Evolutionary conservation across 2,797 vertebrate genomes (phyloP).

Genomic region (Brachyalestes nurse): DNA sequence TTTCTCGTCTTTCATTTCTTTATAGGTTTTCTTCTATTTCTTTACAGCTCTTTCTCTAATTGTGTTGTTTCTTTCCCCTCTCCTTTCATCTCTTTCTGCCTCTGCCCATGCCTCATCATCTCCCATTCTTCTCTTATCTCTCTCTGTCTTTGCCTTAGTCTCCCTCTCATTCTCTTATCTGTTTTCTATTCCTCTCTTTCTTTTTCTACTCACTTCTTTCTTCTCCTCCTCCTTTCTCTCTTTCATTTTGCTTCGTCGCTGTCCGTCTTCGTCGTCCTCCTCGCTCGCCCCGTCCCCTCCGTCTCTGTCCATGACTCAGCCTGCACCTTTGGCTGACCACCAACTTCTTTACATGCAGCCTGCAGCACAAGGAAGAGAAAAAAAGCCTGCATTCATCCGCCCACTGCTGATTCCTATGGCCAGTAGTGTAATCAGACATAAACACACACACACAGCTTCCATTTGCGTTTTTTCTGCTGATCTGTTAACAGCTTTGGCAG

Average conservation of each 20-base stretch:
- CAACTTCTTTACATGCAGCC: conserved; percentile 60
- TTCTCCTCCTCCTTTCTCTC: not conserved
- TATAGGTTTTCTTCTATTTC: no score
- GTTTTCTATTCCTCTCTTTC: not conserved
- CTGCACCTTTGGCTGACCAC: conserved; percentile 56
- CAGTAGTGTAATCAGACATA: conserved; percentile 18
- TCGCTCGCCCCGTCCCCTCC: conserved; percentile 10
- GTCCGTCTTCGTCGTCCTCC: conserved; percentile 23
- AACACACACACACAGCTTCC: conserved; percentile 36
- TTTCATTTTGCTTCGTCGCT: not conserved
- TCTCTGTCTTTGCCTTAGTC: not conserved
- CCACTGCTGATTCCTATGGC: conserved; percentile 21
- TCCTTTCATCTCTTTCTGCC: no score
- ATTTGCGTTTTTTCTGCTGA: conserved; percentile 27
- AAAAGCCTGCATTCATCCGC: conserved; percentile 35
- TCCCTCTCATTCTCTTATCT: conserved; percentile 17
- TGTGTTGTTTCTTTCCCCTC: no score
- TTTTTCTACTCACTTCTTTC: not conserved
- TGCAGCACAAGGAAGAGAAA: conserved; percentile 40
- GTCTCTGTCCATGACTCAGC: conserved; percentile 39
- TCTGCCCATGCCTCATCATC: not conserved
- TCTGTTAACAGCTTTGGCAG: not conserved
- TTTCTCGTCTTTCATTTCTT: no score
- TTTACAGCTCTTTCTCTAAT: no score
- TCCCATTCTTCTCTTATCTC: conserved; percentile 19